These are phyloP conservation scores for Tachina lurida DNA, from an alignment of 2,888 invertebrate species.

Conservation along the genomic window DNA sequence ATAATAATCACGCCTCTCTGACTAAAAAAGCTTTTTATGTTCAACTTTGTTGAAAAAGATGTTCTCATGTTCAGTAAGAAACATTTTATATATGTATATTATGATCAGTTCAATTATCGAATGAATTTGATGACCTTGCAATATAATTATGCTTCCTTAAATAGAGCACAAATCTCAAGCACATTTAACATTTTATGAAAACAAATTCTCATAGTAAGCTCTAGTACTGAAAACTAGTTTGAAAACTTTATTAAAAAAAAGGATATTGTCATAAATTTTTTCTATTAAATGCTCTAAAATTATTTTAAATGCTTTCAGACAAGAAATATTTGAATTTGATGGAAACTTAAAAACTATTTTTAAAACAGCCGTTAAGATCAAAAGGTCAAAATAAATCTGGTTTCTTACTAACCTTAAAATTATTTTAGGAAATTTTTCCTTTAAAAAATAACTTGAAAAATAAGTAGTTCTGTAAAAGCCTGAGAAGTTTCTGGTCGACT, in stretches of 20 bases:
- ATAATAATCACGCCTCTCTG: too few species aligned
- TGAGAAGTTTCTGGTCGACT: slow-evolving; percentile 71
- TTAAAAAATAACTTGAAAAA: slow-evolving; percentile 48
- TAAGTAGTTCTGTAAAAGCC: slow-evolving; percentile 60
- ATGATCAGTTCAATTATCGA: too few species aligned
- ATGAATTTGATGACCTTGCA: too few species aligned
- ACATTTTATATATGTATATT: too few species aligned
- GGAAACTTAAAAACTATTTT: slow-evolving; percentile 1
- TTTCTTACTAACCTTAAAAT: slow-evolving; percentile 61
- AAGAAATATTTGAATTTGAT: not conserved
- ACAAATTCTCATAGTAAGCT: slow-evolving; percentile 4
- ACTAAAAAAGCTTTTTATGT: too few species aligned
- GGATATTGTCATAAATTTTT: not conserved
- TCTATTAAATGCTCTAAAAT: not conserved
- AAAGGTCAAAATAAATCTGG: slow-evolving; percentile 71
- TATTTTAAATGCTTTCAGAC: not conserved
- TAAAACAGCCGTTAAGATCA: slow-evolving; percentile 70
- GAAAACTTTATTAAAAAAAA: not conserved
- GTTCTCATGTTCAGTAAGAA: too few species aligned
- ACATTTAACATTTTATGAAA: not conserved
- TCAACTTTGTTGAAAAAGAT: too few species aligned
- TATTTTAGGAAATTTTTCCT: slow-evolving; percentile 42
- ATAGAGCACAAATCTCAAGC: too few species aligned
- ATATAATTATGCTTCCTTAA: too few species aligned
- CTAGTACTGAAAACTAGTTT: not conserved